Evolutionary conservation across 2,888 invertebrate species (phyloP), one percentile per base, ranked within the genome.

Genomic region (Cacoxenus indagator): DNA sequence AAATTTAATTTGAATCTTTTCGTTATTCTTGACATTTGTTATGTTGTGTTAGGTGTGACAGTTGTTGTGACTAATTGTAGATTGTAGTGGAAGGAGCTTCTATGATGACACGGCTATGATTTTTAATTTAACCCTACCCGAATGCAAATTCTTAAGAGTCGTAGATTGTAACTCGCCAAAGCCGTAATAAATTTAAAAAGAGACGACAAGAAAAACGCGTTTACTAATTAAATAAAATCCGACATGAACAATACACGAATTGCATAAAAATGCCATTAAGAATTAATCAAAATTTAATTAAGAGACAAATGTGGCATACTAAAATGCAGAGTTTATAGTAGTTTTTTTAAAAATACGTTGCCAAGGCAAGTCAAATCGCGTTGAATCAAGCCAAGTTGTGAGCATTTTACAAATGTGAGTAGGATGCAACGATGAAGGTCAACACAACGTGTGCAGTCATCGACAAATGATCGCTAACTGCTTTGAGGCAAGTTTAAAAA

Each of bases 241-340:
- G n/a, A 22, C 11, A 37, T 43, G 14, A 27, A 37, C 22, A 43
- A 24, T 19, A 8, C 29, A 24, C 22, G 11, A 24, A 19, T 17
- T 61, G 61, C 43, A 61, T 61, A 61, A 61, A 61, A 61, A 37
- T 22, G 43, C 67, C 46, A 72, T 71, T 66, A 73, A 68, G 72
- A 77, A 79, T 79, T 81, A 79, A 75, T 81, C 75, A 81, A 77
- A 76, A 71, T 66, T 75, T 77, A 81, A 79, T 79, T 81, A 81
- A 79, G 79, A 78, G 82, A 78, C 78, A 80, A 78, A 31, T 75
- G 78, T 80, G 71, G 69, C 31, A 31, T 31, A 31, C 31, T 31
- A 31, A 31, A 31, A 31, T 31, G 9, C 9, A 31, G 9, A 9
- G 9, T 31, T 31, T 31, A 31, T 31, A 31, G n/a, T n/a, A n/a